Evolutionary conservation across 2,888 invertebrate genomes (phyloP).

Genomic region (Euclidia mi): DNA sequence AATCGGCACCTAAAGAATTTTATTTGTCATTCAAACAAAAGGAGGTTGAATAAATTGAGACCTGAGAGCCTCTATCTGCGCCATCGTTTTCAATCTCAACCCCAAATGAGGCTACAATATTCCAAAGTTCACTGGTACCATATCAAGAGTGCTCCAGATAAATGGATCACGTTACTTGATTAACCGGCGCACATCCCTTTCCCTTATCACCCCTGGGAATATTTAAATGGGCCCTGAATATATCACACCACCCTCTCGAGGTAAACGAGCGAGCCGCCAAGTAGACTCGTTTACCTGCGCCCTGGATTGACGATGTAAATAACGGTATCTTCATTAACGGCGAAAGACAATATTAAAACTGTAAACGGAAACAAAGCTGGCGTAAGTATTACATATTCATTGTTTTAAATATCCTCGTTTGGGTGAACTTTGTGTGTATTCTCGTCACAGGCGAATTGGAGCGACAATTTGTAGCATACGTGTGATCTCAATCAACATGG

Average conservation of each 20-base stretch:
- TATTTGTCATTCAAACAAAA: slow-evolving; percentile 3
- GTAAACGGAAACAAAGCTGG: slow-evolving; percentile 51
- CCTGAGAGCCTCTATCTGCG: slow-evolving; percentile 6
- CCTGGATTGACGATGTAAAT: slow-evolving; percentile 80
- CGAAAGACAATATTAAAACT: slow-evolving; percentile 59
- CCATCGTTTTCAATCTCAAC: slow-evolving; percentile 65
- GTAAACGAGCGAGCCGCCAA: slow-evolving; percentile 76
- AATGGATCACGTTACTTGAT: slow-evolving; percentile 90
- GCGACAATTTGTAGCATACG: slow-evolving; percentile 85
- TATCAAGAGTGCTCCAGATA: slow-evolving; percentile 89
- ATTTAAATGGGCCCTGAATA: slow-evolving; percentile 89
- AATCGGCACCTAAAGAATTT: neutral
- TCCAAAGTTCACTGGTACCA: slow-evolving; percentile 84
- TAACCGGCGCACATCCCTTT: slow-evolving; percentile 87
- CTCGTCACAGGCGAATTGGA: slow-evolving; percentile 82
- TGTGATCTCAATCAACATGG: slow-evolving; percentile 83
- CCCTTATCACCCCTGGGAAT: slow-evolving; percentile 88
- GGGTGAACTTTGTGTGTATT: slow-evolving; percentile 59
- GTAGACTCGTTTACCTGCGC: slow-evolving; percentile 80
- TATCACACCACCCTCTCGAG: slow-evolving; percentile 85
- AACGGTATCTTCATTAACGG: slow-evolving; percentile 81
- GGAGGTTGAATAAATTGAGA: neutral
- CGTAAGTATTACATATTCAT: slow-evolving; percentile 26
- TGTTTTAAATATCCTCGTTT: slow-evolving; percentile 35
- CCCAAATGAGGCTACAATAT: slow-evolving; percentile 82